phyloP scores from a whole-genome alignment of 2,888 invertebrate species.

The Epirrhoe tristata region DNA sequence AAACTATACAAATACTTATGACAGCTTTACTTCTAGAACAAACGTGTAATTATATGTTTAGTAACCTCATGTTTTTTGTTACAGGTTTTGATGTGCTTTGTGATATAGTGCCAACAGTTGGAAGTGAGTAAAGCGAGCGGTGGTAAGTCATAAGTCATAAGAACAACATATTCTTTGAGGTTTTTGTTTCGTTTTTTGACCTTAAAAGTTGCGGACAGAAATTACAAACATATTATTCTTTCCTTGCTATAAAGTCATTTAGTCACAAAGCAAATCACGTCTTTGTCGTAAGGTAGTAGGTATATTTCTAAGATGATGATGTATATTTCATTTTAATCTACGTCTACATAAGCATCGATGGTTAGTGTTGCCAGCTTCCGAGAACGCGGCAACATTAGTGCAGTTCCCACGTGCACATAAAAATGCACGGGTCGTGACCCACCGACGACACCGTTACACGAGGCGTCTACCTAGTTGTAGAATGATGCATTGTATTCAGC shows the following conservation, averaged over 20 bases:
- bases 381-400: slow-evolving; percentile 40
- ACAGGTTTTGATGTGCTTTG: slow-evolving; percentile 14
- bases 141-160: background rate
- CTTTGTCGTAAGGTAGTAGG: background rate
- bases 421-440: slow-evolving; percentile 43
- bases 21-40: too few species aligned
- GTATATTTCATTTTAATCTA: too few species aligned
- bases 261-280: too few species aligned
- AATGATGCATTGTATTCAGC: slow-evolving; percentile 19
- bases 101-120: slow-evolving; percentile 6
- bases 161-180: background rate
- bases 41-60: background rate
- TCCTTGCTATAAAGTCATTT: too few species aligned
- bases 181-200: background rate
- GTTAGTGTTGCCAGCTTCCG: slow-evolving; percentile 22
- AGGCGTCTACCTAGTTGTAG: background rate
- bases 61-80: slow-evolving; percentile 9
- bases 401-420: slow-evolving; percentile 43
- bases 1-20: too few species aligned
- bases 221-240: too few species aligned
- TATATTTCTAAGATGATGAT: background rate
- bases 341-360: slow-evolving; percentile 8
- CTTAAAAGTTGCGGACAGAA: too few species aligned
- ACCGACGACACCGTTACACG: slow-evolving; percentile 24
- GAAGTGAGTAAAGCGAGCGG: background rate